Base-by-base conservation (phyloP, 2,113 vertebrate genomes). In the Cercocebus atys region DNA sequence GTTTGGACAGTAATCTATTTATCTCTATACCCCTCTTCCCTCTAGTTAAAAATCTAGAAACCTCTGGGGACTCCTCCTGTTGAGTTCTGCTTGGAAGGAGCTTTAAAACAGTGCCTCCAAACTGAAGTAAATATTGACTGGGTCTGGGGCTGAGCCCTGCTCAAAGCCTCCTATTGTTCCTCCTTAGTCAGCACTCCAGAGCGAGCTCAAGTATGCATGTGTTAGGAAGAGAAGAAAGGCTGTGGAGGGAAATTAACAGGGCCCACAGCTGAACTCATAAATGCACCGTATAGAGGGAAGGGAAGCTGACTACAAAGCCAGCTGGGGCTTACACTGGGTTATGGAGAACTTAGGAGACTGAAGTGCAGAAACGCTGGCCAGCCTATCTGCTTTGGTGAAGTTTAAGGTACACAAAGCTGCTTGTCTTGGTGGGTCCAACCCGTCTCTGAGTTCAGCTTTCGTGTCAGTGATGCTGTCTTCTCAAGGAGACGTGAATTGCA, bases 131-230 rank as follows among this genome's bases (percentile, higher is more conserved):
- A 98, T 98, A 99, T 98, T 99, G 99, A 98, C 98, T 90, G 95
- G 98, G 86, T 97, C 97, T 97, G 88, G 95, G 98, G 95, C 96
- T 78, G 96, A 98, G 98, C 96, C 93, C 97, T 97, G 93, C 97
- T 98, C 97, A 98, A 97, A 97, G 99, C 97, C 97, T 78, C 88
- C 98, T 98, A 99, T 99, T 99, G 99, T 99, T 99, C 98, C 93
- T 97, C 95, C 98, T 98, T 97, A 98, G 98, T 99, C 98, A 98
- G 98, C 98, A 98, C 98, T 99, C 98, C 98, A 99, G 95, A 98
- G 97, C 98, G 96, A 61, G 97, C 99, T 98, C 97, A 98, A 99
- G 99, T 98, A 98, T 99, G 99, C 99, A 98, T 99, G 98, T 97
- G 98, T 98, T 99, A 98, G 98, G 97, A 97, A 97, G 97, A 98